A percentile compares a stretch with the other conserved stretches of the same genome.
Evolutionary conservation across 2,888 invertebrate species (phyloP).

Genomic region (Geotrupes spiniger): DNA sequence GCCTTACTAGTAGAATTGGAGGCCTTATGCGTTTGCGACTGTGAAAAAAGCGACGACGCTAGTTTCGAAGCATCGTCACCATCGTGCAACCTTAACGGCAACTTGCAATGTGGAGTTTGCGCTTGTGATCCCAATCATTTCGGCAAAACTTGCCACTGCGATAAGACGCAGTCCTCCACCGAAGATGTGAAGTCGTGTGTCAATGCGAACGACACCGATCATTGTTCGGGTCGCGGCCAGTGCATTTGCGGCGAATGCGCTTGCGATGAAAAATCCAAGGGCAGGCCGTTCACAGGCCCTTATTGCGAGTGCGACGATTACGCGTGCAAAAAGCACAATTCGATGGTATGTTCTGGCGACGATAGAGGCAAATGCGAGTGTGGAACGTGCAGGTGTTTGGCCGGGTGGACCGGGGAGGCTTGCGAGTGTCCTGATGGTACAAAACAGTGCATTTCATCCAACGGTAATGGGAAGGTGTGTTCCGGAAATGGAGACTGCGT

Average conservation of each 20-base stretch:
- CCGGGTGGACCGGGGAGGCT: slow-evolving; percentile 59
- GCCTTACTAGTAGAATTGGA: slow-evolving; percentile 65
- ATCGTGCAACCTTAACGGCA: slow-evolving; percentile 41
- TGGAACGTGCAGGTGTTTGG: slow-evolving; percentile 59
- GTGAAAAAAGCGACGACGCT: slow-evolving; percentile 41
- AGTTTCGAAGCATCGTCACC: slow-evolving; percentile 46
- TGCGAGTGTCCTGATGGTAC: slow-evolving; percentile 61
- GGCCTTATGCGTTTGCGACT: slow-evolving; percentile 41
- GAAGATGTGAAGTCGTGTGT: slow-evolving; percentile 41
- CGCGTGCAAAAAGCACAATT: slow-evolving; percentile 60
- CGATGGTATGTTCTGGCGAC: slow-evolving; percentile 54
- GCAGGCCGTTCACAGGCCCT: slow-evolving; percentile 54
- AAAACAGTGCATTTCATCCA: slow-evolving; percentile 49
- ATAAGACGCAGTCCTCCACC: slow-evolving; percentile 33
- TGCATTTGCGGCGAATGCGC: slow-evolving; percentile 63
- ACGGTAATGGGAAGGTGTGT: slow-evolving; percentile 48
- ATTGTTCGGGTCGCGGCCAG: slow-evolving; percentile 60
- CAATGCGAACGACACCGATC: slow-evolving; percentile 37
- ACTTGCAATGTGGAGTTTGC: slow-evolving; percentile 55
- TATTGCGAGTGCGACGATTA: slow-evolving; percentile 78
- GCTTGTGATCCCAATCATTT: slow-evolving; percentile 52
- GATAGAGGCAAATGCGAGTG: slow-evolving; percentile 65
- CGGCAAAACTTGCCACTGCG: slow-evolving; percentile 64
- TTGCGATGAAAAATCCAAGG: slow-evolving; percentile 50
- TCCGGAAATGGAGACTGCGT: slow-evolving; percentile 65